Percentiles rank a stretch among this genome's conserved stretches.
Evolutionary conservation across 1,140 invertebrate genomes (phyloP).

Genomic region (Drosophila dunni): DNA sequence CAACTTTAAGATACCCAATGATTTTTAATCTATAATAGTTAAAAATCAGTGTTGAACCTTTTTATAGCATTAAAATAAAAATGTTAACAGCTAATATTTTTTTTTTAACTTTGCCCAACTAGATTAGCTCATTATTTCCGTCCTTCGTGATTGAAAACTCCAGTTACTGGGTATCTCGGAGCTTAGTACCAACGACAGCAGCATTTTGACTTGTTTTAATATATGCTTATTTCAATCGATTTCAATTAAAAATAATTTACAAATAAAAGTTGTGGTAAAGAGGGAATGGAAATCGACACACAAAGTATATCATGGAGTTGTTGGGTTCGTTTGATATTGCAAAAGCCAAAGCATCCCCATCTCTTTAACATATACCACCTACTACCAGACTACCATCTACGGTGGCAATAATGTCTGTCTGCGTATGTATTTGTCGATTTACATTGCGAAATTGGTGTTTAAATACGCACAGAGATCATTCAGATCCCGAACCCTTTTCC

Average conservation of each 20-base stretch:
- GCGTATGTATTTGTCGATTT: constrained; percentile 63
- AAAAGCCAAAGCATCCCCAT: constrained; percentile 33
- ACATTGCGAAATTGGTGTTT: constrained; percentile 72
- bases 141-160: not conserved
- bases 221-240: constrained; percentile 51
- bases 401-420: constrained; percentile 24
- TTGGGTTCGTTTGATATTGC: constrained; percentile 43
- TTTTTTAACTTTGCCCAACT: too few species aligned
- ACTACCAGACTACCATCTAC: constrained; percentile 2
- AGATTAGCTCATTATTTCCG: too few species aligned
- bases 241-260: constrained; percentile 74
- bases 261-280: constrained; percentile 56
- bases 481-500: constrained; percentile 32
- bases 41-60: too few species aligned
- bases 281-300: constrained; percentile 24
- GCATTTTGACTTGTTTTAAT: constrained; percentile 34
- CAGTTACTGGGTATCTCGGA: not conserved
- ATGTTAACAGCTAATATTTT: too few species aligned
- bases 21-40: too few species aligned
- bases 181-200: not conserved
- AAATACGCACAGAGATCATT: constrained; percentile 67
- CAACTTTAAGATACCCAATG: too few species aligned
- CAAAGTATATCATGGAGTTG: constrained; percentile 25
- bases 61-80: too few species aligned
- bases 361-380: not conserved